Conservation (phyloP, 1,140 invertebrate genomes). For the Meloidogyne floridensis region DNA sequence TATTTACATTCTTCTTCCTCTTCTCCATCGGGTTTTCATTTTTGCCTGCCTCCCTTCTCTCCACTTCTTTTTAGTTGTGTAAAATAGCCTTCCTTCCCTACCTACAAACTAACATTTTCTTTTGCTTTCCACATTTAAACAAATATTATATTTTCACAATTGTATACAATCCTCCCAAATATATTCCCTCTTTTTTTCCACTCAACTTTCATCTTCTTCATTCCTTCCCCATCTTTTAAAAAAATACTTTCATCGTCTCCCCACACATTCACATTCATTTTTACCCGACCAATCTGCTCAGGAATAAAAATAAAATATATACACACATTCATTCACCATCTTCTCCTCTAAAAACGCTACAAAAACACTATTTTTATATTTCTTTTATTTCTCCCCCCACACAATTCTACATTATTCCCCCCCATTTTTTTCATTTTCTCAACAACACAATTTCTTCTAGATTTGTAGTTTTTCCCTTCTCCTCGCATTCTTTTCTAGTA, state of each 20-base stretch:
- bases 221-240: not conserved
- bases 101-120: not conserved
- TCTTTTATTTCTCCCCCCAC: slow-evolving; percentile 16
- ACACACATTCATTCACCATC: not conserved
- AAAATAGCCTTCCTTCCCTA: not conserved
- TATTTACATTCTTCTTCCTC: not conserved
- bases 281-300: not conserved
- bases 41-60: not conserved
- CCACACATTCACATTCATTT: not conserved
- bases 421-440: slow-evolving; percentile 1
- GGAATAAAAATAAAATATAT: not conserved
- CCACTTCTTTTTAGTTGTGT: not conserved
- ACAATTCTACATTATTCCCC: not conserved
- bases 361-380: slow-evolving; percentile 10
- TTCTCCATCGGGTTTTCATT: not conserved
- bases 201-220: not conserved
- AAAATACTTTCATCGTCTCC: slow-evolving; percentile 19
- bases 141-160: slow-evolving; percentile 1
- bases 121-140: not conserved
- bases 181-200: not conserved
- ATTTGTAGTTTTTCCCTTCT: slow-evolving; percentile 10
- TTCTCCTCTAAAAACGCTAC: not conserved
- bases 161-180: no score
- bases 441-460: slow-evolving; percentile 30
- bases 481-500: slow-evolving; percentile 20